A percentile compares a stretch with the other conserved stretches of the same genome.
Conservation (phyloP, 1,140 invertebrate genomes). For the Drosophila teissieri region DNA sequence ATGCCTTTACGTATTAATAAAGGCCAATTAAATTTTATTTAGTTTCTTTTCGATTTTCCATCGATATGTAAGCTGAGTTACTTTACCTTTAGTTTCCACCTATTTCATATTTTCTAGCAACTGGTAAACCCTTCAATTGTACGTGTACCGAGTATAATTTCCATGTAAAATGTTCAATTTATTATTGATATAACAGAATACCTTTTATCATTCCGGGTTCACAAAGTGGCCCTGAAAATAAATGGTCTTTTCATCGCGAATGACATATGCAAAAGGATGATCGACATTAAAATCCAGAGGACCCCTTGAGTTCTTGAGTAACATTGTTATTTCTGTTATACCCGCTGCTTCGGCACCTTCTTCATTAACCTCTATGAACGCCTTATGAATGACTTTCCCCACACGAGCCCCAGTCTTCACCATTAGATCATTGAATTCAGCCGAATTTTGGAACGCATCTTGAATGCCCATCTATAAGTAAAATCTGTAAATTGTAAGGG, state of each 20-base stretch:
- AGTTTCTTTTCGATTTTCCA: too few relatives aligned
- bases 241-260: not conserved
- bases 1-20: too few relatives aligned
- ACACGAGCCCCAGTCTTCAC: constrained; percentile 71
- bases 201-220: not conserved
- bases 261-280: constrained; percentile 63
- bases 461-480: constrained; percentile 86
- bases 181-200: too few relatives aligned
- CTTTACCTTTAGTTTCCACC: too few relatives aligned
- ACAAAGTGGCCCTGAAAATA: constrained; percentile 3
- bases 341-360: constrained; percentile 86
- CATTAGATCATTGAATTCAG: constrained; percentile 87
- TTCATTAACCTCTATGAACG: constrained; percentile 86
- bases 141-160: too few relatives aligned
- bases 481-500: not conserved
- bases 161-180: too few relatives aligned
- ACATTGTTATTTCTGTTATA: not conserved
- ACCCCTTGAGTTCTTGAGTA: too few relatives aligned
- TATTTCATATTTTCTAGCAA: too few relatives aligned
- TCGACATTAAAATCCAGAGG: constrained; percentile 39
- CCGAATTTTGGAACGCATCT: constrained; percentile 86
- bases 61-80: too few relatives aligned
- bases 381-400: constrained; percentile 85
- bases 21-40: too few relatives aligned
- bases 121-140: too few relatives aligned